Conservation (phyloP, 2,888 invertebrate genomes). For the Prenolepis imparis region DNA sequence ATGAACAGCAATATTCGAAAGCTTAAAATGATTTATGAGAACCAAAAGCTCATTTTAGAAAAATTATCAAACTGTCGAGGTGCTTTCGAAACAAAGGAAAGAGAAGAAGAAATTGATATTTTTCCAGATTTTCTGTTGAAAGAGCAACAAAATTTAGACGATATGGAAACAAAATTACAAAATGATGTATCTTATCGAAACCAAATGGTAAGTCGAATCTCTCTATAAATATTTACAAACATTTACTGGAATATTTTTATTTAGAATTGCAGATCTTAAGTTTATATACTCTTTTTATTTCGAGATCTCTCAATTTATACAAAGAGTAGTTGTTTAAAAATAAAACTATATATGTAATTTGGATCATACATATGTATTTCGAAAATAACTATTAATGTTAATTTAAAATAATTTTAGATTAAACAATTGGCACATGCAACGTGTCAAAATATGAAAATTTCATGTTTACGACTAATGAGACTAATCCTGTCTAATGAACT, state of each 20-base stretch:
- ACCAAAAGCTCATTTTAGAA: not conserved
- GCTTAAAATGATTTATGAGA: no score
- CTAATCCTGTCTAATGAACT: not conserved
- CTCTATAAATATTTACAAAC: no score
- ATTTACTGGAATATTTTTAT: no score
- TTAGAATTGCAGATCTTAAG: no score
- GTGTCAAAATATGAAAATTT: not conserved
- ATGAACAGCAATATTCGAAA: not conserved
- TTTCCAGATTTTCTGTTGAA: not conserved
- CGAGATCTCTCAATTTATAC: no score
- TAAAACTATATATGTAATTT: no score
- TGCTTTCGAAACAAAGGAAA: not conserved
- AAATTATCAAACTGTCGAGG: not conserved
- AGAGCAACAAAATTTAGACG: not conserved
- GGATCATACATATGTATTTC: not conserved
- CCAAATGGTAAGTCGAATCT: no score
- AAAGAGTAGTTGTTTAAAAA: no score
- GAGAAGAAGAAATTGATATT: no score
- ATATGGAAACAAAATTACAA: no score
- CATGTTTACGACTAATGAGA: not conserved
- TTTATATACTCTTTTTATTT: no score
- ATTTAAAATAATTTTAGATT: not conserved
- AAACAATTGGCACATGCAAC: not conserved
- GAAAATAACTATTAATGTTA: not conserved
- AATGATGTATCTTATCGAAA: no score